Evolutionary conservation across 2,797 vertebrate genomes (phyloP).

Genomic region (Menidia menidia): DNA sequence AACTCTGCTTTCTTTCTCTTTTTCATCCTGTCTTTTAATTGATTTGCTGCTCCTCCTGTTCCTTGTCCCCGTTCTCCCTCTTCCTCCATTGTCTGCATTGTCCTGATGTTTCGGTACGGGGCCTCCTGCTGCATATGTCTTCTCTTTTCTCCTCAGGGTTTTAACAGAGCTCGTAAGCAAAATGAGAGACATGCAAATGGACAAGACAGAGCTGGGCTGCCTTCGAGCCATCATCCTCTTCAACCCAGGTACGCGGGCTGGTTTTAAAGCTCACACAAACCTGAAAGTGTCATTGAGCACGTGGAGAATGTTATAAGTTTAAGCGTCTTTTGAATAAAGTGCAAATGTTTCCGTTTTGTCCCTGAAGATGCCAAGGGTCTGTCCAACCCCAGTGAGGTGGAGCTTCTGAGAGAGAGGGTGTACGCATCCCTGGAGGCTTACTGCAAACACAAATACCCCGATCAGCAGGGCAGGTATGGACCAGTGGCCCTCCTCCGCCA

Average conservation of each 20-base stretch:
- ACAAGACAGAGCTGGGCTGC: constrained; percentile 93
- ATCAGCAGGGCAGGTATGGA: constrained; percentile 92
- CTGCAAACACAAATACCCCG: constrained; percentile 95
- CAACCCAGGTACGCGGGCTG: constrained; percentile 85
- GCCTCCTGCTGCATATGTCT: constrained; percentile 22
- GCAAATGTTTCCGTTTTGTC: constrained; percentile 8
- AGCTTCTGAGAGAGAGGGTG: constrained; percentile 91
- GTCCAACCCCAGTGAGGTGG: constrained; percentile 92
- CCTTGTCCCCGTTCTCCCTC: neutral
- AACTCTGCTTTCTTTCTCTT: constrained; percentile 21
- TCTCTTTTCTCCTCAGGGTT: constrained; percentile 80
- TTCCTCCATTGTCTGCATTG: constrained; percentile 8
- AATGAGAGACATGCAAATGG: constrained; percentile 98
- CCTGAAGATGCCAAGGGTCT: constrained; percentile 91
- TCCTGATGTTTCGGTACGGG: constrained; percentile 13
- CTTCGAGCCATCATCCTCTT: constrained; percentile 91
- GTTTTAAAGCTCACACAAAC: neutral
- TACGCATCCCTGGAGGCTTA: constrained; percentile 94
- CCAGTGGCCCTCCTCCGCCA: too few relatives aligned
- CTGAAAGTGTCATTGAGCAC: neutral
- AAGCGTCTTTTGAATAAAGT: rapidly evolving
- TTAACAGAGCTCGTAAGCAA: constrained; percentile 95
- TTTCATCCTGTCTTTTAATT: neutral
- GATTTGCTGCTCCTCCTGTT: neutral
- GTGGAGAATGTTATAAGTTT: neutral